A percentile compares a stretch with the other conserved stretches of the same genome.
These are phyloP conservation scores for Leucophenga montana DNA, from an alignment of 2,888 invertebrate genomes.

Conservation along the genomic window DNA sequence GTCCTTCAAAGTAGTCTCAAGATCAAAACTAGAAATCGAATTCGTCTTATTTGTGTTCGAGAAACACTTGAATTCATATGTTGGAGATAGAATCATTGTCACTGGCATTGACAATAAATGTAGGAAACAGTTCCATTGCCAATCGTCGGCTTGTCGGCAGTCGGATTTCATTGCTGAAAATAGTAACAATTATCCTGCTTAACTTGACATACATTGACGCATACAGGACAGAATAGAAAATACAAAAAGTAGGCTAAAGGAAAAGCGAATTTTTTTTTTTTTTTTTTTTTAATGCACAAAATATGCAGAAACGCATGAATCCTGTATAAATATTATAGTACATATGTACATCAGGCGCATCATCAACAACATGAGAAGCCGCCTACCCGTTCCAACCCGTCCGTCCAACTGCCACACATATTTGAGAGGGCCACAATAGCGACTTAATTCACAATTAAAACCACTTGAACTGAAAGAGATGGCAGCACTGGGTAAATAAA, in stretches of 20 bases:
- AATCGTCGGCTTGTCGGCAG: background rate
- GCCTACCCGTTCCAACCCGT: background rate
- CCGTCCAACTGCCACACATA: background rate
- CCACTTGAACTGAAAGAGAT: slow-evolving; percentile 58
- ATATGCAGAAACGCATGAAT: slow-evolving; percentile 15
- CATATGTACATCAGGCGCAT: slow-evolving; percentile 30
- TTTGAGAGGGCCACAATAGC: slow-evolving; percentile 64
- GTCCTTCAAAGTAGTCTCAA: slow-evolving; percentile 2
- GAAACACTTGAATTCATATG: background rate
- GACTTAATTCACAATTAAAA: slow-evolving; percentile 72
- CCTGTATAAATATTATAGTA: slow-evolving; percentile 12
- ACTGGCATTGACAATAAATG: slow-evolving; percentile 65
- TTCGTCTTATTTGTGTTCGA: background rate
- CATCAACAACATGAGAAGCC: background rate
- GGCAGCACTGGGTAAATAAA: slow-evolving; percentile 6
- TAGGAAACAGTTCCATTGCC: slow-evolving; percentile 47
- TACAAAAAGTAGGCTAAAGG: slow-evolving; percentile 41
- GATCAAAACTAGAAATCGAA: slow-evolving; percentile 12
- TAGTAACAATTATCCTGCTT: slow-evolving; percentile 62
- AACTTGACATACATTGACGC: slow-evolving; percentile 29
- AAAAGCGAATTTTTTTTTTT: slow-evolving; percentile 39
- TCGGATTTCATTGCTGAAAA: slow-evolving; percentile 43
- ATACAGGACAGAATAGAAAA: slow-evolving; percentile 28
- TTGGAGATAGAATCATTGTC: slow-evolving; percentile 35
- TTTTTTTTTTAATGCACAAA: background rate